Percentiles rank a stretch among this genome's conserved stretches.
phyloP scores from a whole-genome alignment of 2,113 vertebrate genomes.

The Eleginops maclovinus region DNA sequence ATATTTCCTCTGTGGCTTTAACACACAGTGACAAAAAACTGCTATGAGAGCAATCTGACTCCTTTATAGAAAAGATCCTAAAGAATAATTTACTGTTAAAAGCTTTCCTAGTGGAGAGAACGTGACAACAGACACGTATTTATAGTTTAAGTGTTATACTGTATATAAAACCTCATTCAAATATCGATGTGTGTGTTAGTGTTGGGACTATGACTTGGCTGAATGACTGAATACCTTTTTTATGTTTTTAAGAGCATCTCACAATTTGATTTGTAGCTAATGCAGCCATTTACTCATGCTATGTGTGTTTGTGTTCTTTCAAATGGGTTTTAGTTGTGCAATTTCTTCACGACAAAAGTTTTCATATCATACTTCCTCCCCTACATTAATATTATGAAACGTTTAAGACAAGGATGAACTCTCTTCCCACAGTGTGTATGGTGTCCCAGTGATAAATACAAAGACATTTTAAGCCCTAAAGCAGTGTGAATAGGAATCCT shows the following conservation, averaged over 20 bases:
- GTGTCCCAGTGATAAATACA: constrained; percentile 53
- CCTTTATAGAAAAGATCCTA: constrained; percentile 22
- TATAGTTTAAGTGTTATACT: neutral
- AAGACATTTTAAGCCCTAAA: constrained; percentile 70
- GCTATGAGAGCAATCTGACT: constrained; percentile 36
- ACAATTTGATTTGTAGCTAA: neutral
- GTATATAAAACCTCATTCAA: neutral
- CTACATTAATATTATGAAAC: neutral
- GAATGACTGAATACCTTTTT: neutral
- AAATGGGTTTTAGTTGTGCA: too few relatives aligned
- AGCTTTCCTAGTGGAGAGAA: constrained; percentile 1
- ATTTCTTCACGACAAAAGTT: too few relatives aligned
- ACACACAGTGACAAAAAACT: constrained; percentile 45
- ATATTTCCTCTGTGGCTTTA: constrained; percentile 52
- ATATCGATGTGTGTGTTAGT: neutral
- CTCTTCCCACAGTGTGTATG: constrained; percentile 19
- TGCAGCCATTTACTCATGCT: neutral
- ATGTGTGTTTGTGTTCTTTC: too few relatives aligned
- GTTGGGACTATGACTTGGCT: neutral
- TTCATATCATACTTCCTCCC: neutral
- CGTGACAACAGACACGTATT: neutral
- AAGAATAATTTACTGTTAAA: constrained; percentile 31
- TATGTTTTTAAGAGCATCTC: neutral
- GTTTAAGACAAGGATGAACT: constrained; percentile 10
- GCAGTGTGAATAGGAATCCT: constrained; percentile 60